A percentile compares a stretch with the other conserved stretches of the same genome.
Conservation (phyloP, 1,140 invertebrate species). For the Helicoverpa zea region DNA sequence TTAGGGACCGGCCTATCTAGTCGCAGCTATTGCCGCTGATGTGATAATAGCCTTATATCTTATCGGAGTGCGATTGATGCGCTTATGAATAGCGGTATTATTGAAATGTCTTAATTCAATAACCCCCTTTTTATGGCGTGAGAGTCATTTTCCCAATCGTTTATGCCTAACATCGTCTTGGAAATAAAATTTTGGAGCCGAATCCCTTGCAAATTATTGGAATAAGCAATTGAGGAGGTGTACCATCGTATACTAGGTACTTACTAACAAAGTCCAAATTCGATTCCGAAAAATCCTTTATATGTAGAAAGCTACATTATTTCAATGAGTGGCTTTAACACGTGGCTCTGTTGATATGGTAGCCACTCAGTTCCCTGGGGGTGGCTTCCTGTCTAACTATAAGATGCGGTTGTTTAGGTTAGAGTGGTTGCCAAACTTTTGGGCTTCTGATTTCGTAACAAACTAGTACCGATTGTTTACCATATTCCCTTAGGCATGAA, state of each 20-base stretch:
- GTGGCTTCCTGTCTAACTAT: not conserved
- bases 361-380: not conserved
- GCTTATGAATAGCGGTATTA: slow-evolving; percentile 42
- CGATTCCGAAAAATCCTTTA: too few species aligned
- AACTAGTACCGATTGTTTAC: not conserved
- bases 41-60: slow-evolving; percentile 46
- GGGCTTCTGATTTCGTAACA: not conserved
- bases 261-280: too few species aligned
- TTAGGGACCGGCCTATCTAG: slow-evolving; percentile 60
- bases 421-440: too few species aligned
- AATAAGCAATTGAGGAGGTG: not conserved
- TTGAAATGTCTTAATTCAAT: slow-evolving; percentile 38
- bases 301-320: too few species aligned
- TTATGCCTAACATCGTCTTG: slow-evolving; percentile 19
- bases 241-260: too few species aligned
- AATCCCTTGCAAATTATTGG: slow-evolving; percentile 7
- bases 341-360: too few species aligned
- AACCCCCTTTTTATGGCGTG: not conserved
- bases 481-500: not conserved
- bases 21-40: slow-evolving; percentile 38
- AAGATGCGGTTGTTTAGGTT: not conserved
- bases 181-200: slow-evolving; percentile 17
- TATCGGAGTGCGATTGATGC: slow-evolving; percentile 34
- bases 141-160: slow-evolving; percentile 8
- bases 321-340: too few species aligned